phyloP scores from a whole-genome alignment of 2,113 vertebrate species.

The Elaphurus davidianus region DNA sequence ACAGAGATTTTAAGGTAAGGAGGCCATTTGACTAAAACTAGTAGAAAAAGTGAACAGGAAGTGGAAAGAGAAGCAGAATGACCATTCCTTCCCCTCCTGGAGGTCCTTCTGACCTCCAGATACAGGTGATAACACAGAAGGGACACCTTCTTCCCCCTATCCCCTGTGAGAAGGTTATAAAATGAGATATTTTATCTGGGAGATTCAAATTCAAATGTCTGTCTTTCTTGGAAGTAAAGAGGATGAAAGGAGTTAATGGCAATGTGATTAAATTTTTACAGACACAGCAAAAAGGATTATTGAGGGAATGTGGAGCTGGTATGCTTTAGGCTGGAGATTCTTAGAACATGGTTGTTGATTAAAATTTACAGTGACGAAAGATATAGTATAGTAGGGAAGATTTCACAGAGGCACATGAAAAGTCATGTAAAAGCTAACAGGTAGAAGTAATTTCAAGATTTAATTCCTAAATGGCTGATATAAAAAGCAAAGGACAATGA shows the following conservation, averaged over 20 bases:
- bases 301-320: background rate
- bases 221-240: background rate
- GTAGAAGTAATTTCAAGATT: background rate
- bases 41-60: background rate
- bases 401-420: background rate
- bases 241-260: background rate
- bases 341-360: background rate
- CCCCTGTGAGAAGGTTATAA: background rate
- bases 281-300: background rate
- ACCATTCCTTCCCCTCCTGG: background rate
- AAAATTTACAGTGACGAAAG: background rate
- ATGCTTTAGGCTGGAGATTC: background rate
- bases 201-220: background rate
- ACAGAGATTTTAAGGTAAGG: background rate
- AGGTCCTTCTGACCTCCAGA: background rate
- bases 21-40: background rate
- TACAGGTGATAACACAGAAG: background rate
- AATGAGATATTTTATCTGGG: background rate
- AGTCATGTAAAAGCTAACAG: background rate
- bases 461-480: background rate
- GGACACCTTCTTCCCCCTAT: rapidly evolving
- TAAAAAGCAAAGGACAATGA: background rate
- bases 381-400: background rate
- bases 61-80: background rate
- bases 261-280: background rate